A percentile compares a stretch with the other conserved stretches of the same genome.
These are phyloP conservation scores for Myodes glareolus DNA, from an alignment of 2,113 vertebrate species.

Conservation along the genomic window DNA sequence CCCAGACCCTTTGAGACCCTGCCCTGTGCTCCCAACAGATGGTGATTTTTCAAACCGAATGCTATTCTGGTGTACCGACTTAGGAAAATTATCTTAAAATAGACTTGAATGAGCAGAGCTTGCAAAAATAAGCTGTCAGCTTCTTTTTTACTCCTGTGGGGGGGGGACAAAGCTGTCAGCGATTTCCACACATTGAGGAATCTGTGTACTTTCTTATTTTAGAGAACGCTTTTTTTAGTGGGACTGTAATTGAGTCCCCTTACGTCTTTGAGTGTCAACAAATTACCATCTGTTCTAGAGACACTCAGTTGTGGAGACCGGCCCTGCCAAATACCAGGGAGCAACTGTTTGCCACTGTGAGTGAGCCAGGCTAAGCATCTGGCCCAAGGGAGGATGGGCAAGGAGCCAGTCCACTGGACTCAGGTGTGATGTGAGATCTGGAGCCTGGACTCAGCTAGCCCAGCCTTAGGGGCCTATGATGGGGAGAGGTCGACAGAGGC, in stretches of 20 bases:
- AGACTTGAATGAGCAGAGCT: conserved; percentile 86
- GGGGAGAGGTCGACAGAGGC: not conserved
- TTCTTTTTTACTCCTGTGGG: conserved; percentile 79
- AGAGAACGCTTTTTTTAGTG: conserved; percentile 79
- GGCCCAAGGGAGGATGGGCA: conserved; percentile 53
- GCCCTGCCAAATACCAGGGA: conserved; percentile 66
- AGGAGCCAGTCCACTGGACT: not conserved
- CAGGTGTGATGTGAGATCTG: not conserved
- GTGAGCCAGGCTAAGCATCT: conserved; percentile 69
- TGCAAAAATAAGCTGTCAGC: conserved; percentile 88
- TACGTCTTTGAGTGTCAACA: conserved; percentile 83
- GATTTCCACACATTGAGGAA: conserved; percentile 85
- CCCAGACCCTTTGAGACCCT: conserved; percentile 67
- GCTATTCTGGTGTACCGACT: conserved; percentile 86
- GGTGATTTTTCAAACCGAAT: conserved; percentile 83
- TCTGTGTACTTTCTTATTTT: conserved; percentile 80
- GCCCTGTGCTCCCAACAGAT: conserved; percentile 84
- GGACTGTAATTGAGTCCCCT: conserved; percentile 82
- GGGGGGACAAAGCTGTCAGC: conserved; percentile 88
- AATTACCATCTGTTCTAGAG: conserved; percentile 78
- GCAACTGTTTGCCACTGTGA: not conserved
- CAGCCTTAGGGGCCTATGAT: not conserved
- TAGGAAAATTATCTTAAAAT: conserved; percentile 86
- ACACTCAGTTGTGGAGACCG: conserved; percentile 73
- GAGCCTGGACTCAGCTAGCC: not conserved